Evolutionary conservation across 2,113 vertebrate species (phyloP).

Genomic region (Pangasianodon hypophthalmus): DNA sequence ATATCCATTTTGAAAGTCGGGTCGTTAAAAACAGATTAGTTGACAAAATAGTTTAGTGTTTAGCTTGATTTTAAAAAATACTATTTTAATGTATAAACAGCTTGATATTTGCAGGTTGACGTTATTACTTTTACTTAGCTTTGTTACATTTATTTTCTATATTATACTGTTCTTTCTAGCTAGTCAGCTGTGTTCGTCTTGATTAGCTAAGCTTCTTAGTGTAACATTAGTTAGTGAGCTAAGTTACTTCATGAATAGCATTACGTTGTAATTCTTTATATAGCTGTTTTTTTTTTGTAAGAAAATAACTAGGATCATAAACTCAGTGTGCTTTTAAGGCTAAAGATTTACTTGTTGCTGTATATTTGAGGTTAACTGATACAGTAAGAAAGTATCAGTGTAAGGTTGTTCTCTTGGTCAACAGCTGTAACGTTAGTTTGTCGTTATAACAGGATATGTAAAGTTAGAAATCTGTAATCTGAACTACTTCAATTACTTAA

Average conservation of each 20-base stretch:
- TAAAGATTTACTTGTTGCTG: not conserved
- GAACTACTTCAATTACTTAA: not conserved
- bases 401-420: not conserved
- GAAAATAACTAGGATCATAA: not conserved
- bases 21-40: not conserved
- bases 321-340: not conserved
- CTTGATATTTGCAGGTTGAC: too few relatives aligned
- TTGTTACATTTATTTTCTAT: not conserved
- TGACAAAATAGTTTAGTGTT: not conserved
- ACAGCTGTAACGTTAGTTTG: not conserved
- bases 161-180: too few relatives aligned
- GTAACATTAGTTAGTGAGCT: too few relatives aligned
- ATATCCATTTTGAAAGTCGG: constrained; percentile 5
- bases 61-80: not conserved
- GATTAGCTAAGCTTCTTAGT: not conserved
- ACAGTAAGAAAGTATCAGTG: not conserved
- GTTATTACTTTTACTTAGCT: too few relatives aligned
- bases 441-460: not conserved
- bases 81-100: not conserved
- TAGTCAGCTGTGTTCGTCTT: not conserved
- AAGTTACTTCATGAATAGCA: not conserved
- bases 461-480: not conserved
- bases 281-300: too few relatives aligned
- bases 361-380: not conserved
- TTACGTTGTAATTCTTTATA: not conserved